Base-by-base conservation (phyloP, 1,140 invertebrate genomes). In the Ostrea denselamellosa region DNA sequence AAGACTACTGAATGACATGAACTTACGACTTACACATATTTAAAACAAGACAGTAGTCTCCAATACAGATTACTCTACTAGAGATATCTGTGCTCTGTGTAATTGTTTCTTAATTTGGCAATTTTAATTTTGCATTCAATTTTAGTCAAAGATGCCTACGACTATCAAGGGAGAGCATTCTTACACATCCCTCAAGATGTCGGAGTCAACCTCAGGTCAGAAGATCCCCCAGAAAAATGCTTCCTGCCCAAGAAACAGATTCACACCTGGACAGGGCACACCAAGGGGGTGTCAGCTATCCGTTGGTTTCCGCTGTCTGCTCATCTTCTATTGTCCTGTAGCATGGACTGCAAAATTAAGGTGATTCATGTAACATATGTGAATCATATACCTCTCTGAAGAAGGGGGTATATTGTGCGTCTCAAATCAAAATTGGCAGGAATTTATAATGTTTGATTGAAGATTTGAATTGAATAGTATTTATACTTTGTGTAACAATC, bases 321-420 rank as follows among this genome's bases (percentile, higher is more conserved):
- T 0, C 99, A 99, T 96, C 96, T 99, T 85, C 95, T 99, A 89
- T 95, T 99, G 0, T 99, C 99, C 8, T 97, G 97, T 88, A 97
- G 98, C 93, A 99, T 99, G 98, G 99, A 99, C 95, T 97, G 97
- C 91, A 97, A 98, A 92, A 97, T 99, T 52, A 99, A 99, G 96
- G 97, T 97, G 89, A 81, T 52, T 81, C 25, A 17, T 81, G 25
- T 34, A 81, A 19, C 10, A 19, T 9, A 19, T 9, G 71, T n/a
- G 22, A 44, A 44, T 44, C 34, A 44, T 44, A 44, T 44, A 44
- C 34, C 34, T 44, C 34, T 44, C 34, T 44, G 34, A 44, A 44
- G 34, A 5, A 44, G 34, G 34, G 71, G 17, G 71, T 5, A 81
- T 81, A 62, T n/a, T 19, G n/a, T 19, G n/a, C n/a, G n/a, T 17